Evolutionary conservation across 1,140 invertebrate genomes (phyloP), one percentile per base, ranked within the genome.

Genomic region (Cyphomyrmex costatus): DNA sequence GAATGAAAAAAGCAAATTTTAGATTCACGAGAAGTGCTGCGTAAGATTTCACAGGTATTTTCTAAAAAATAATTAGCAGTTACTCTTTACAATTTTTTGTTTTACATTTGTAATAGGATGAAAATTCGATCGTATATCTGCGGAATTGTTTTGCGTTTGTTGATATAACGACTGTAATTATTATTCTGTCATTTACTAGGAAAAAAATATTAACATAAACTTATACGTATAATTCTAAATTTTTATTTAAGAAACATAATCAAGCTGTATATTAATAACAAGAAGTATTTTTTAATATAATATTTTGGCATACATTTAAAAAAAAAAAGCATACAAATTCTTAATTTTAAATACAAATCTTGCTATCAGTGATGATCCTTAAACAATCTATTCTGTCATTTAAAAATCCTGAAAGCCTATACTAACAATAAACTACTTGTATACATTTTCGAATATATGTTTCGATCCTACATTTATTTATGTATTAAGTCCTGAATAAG

Each of bases 401-500:
- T n/a, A 46, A 19, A 60, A 42, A 27, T 30, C 33, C 5, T 3
- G 2, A 46, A 60, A 27, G 14, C 3, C 2, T 60, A 16, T 7
- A 24, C 36, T 14, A 21, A 16, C 46, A 16, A 49, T 49, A 49
- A 14, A 1, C 46, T 49, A 71, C 2, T 1, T 71, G 6, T 33
- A 24, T 36, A 36, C 0, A 24, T 24, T 74, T 36, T 42, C 3
- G 10, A 19, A 46, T 42, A 24, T 14, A 30, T 12, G 1, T 56
- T 42, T 68, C 2, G 21, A 16, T 12, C 19, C 16, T n/a, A 46
- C 8, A 46, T 42, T 70, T 60, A 71, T 70, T 58, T 21, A 12
- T 2, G n/a, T n/a, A n/a, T 42, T 27, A 71, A 73, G 27, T 71
- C 36, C 21, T 27, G 51, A 21, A 21, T 83, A 60, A 58, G 66